Base-by-base conservation (phyloP, 2,113 vertebrate species). In the Euleptes europaea region DNA sequence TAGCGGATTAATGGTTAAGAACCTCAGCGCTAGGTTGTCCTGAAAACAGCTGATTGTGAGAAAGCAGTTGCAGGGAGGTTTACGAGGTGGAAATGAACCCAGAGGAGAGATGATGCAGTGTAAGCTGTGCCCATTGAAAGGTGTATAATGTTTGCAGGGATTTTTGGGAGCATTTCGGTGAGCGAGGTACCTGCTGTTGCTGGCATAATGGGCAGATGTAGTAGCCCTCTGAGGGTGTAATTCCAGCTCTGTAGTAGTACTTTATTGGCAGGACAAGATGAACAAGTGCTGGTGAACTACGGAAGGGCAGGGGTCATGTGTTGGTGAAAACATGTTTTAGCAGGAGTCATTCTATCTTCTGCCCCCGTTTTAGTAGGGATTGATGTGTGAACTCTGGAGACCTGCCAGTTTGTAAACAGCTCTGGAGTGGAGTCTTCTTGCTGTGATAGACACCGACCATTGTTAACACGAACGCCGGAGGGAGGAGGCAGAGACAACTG, bases 371-470 rank as follows among this genome's bases (percentile, higher is more conserved):
- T 31, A 60, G 51, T 72, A 79, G 60, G 51, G 40, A 63, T 72
- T 72, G n/a, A 70, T 72, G 69, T 31, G 23, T 73, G 76, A 85
- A 82, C 17, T 57, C n/a, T 87, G 73, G 38, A 70, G 31, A 28
- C 69, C 44, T 78, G 85, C 40, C 63, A 86, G 38, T 70, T 38
- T 82, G 65, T 86, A 82, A 87, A 78, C 49, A 60, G 35, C 38
- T 78, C 31, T 47, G 51, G 66, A 63, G 33, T 71, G 49, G 70
- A 47, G 74, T 26, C n/a, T 38, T 23, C 26, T 71, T 17, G 10
- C 9, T 57, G 31, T 40, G 73, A 49, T 63, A 26, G 54, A 49
- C 51, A 1, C n/a, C 65, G 74, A 15, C 40, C 23, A 60, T 71
- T 71, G 67, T 79, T 72, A 35, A 47, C 44, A 44, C 13, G 31